Evolutionary conservation across 2,888 invertebrate genomes (phyloP), one percentile per base, ranked within the genome.

Genomic region (Dinocampus coccinellae): DNA sequence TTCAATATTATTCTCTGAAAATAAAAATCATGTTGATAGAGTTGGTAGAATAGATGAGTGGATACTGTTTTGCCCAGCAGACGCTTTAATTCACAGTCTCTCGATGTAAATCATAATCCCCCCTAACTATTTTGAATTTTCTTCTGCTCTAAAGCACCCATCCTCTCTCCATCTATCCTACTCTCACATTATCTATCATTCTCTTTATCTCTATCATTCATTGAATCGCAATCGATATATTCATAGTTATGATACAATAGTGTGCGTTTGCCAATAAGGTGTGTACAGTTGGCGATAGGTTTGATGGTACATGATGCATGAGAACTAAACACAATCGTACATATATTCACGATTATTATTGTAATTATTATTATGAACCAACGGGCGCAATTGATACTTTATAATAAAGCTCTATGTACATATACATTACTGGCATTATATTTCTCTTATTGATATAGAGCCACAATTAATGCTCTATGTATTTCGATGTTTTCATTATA

Each of bases 101-200:
- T 55, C 26, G 26, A 26, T 55, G 26, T 55, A 55, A 55, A 55
- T 55, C 55, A 55, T n/a, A 26, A 13, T n/a, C 55, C 13, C 24
- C 55, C 55, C 33, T n/a, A n/a, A n/a, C n/a, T n/a, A n/a, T n/a
- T 58, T 58, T 33, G 58, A n/a, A 34, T 33, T 58, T 34, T 34
- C 58, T 58, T 58, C 58, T 34, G 55, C 58, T 29, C n/a, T 16
- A 34, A 34, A 33, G 33, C 20, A 58, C n/a, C n/a, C 33, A 58
- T n/a, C 16, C 47, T n/a, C 16, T 16, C 6, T 0, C 47, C 13
- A 1, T n/a, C 16, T n/a, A 29, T 16, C 16, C 16, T 16, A 39
- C 39, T 39, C 39, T 39, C 39, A n/a, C n/a, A n/a, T n/a, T n/a
- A n/a, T 39, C n/a, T 13, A 13, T 39, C n/a, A 1, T 7, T 7